Base-by-base conservation (phyloP, 2,888 invertebrate species). In the Orthosia cruda region DNA sequence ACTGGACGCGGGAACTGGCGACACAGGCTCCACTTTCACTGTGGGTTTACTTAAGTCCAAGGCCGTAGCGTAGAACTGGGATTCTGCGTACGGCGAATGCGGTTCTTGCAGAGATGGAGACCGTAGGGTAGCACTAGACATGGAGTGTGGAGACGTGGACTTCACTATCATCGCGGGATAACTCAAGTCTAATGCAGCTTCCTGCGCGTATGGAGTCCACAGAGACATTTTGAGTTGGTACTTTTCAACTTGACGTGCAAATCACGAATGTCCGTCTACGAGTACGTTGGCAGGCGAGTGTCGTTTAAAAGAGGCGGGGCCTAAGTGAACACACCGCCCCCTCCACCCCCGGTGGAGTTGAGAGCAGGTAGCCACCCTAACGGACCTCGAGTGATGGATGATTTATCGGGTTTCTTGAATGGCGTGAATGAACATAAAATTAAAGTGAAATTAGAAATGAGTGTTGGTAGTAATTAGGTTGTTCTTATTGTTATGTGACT, bases 151-250 rank as follows among this genome's bases (percentile, higher is more conserved):
- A 49, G 91, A 90, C 9, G 71, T 79, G 26, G 80, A 84, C 70
- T 94, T 92, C 7, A 71, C 70, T 76, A 93, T 93, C 40, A 92
- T 82, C 4, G 90, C 80, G 32, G 87, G 69, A 68, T 89, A 92
- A 77, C 90, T 94, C 50, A 95, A 90, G 75, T 96, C 95, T 66
- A 96, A 76, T 7, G 95, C 93, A 16, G 92, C 89, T 87, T 94
- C 90, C 68, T 94, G 95, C 45, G 91, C 90, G 91, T 95, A 95
- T 49, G 95, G 95, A 64, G 94, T 95, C 95, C 95, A 95, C 77
- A 95, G 81, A 71, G 95, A 91, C 95, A 95, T 95, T 64, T 84
- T 88, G 83, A 80, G 67, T 74, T 26, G 26, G 26, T 2, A 77
- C 76, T 80, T 84, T 80, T 84, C 82, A 80, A 85, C 82, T 84